Evolutionary conservation across 2,797 vertebrate genomes (phyloP).

Genomic region (Schizopygopsis malacanthus): DNA sequence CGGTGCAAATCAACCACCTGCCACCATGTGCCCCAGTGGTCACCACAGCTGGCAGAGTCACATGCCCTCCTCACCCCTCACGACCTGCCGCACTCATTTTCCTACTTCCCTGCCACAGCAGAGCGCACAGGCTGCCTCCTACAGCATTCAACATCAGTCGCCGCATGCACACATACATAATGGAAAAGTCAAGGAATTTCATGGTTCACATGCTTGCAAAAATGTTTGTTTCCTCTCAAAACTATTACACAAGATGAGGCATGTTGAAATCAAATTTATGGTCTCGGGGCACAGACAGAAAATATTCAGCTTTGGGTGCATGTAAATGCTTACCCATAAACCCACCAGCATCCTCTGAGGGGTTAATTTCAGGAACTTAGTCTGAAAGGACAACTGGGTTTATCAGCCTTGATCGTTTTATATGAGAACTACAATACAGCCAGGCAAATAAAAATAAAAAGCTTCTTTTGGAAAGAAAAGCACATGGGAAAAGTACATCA

Average conservation of each 20-base stretch:
- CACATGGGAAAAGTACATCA: constrained; percentile 8
- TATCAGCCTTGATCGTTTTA: not conserved
- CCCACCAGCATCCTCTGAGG: not conserved
- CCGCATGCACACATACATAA: constrained; percentile 12
- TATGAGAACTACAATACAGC: not conserved
- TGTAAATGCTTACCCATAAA: not conserved
- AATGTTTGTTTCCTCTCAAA: constrained; percentile 49
- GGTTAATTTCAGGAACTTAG: not conserved
- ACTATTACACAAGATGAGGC: constrained; percentile 35
- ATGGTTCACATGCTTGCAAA: constrained; percentile 34
- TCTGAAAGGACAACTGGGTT: constrained; percentile 4
- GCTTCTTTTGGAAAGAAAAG: not conserved
- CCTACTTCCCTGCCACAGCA: constrained; percentile 37
- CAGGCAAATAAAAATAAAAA: constrained; percentile 1
- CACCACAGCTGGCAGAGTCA: constrained; percentile 52
- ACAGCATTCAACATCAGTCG: constrained; percentile 29
- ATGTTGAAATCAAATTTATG: constrained; percentile 24
- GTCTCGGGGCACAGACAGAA: constrained; percentile 23
- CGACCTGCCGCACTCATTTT: constrained; percentile 44
- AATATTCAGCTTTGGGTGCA: constrained; percentile 19
- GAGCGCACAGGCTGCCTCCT: constrained; percentile 18
- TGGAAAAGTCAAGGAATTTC: constrained; percentile 47
- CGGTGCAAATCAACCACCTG: constrained; percentile 61
- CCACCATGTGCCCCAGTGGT: constrained; percentile 22
- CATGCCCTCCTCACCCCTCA: constrained; percentile 6